phyloP scores from a whole-genome alignment of 2,113 vertebrate genomes.

The Lepus timidus region DNA sequence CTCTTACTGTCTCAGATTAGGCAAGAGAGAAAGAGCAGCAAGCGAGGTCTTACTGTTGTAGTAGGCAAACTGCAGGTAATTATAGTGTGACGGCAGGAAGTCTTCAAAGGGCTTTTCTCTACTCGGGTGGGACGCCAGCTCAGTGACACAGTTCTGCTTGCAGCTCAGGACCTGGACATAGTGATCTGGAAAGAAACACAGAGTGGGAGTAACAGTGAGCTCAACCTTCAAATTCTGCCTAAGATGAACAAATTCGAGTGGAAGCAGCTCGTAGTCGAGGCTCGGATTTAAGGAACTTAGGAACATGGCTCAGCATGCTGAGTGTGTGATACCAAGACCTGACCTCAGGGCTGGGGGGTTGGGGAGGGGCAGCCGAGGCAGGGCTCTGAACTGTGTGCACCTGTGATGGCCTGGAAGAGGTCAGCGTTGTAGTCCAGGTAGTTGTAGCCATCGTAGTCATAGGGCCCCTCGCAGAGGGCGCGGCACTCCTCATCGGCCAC shows the following conservation, averaged over 20 bases:
- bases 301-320: not conserved
- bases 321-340: accelerated
- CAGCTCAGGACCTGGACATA: constrained; percentile 96
- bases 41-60: constrained; percentile 93
- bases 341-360: not conserved
- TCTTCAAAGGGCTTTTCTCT: constrained; percentile 94
- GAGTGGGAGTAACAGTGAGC: not conserved
- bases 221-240: not conserved
- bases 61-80: constrained; percentile 99
- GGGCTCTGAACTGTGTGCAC: constrained; percentile 68
- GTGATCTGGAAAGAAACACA: constrained; percentile 91
- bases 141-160: constrained; percentile 94
- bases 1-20: not conserved
- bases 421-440: constrained; percentile 98
- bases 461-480: constrained; percentile 93
- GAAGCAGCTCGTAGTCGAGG: not conserved
- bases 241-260: not conserved
- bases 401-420: constrained; percentile 95
- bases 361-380: not conserved
- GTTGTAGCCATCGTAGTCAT: constrained; percentile 97
- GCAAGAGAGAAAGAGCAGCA: not conserved
- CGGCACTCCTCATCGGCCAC: constrained; percentile 91
- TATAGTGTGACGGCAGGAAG: constrained; percentile 95
- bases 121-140: constrained; percentile 91
- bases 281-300: not conserved